These are phyloP conservation scores for Haliclystus octoradiatus DNA, from an alignment of 30 jellyfish, hydroid and myxozoan species.

Conservation along the genomic window DNA sequence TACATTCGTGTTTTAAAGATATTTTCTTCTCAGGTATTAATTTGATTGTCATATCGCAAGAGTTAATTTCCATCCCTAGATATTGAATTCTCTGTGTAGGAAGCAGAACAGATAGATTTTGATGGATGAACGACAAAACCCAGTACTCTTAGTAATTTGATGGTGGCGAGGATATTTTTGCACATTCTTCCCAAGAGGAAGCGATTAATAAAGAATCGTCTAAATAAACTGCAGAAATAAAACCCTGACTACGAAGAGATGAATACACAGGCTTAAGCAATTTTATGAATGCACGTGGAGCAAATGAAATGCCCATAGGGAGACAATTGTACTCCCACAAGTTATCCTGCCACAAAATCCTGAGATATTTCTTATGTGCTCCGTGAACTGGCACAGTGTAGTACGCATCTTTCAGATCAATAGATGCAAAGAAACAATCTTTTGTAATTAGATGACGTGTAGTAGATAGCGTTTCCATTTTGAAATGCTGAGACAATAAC, in stretches of 20 bases:
- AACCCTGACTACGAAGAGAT: not conserved
- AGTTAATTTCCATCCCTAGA: constrained; percentile 12
- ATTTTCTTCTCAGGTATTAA: constrained; percentile 6
- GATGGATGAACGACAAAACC: constrained; percentile 30
- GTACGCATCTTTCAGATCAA: not conserved
- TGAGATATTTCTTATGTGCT: not conserved
- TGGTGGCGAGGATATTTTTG: constrained; percentile 4
- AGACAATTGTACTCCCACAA: not conserved
- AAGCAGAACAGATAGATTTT: constrained; percentile 13
- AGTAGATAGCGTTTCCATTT: not conserved
- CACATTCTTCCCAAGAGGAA: not conserved
- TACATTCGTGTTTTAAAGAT: not conserved
- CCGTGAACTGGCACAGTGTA: not conserved
- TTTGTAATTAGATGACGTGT: not conserved
- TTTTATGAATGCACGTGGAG: not conserved
- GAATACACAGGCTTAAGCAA: not conserved
- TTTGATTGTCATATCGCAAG: constrained; percentile 14
- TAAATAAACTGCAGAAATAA: not conserved
- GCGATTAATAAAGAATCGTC: not conserved
- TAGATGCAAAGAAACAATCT: not conserved
- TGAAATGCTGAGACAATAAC: not conserved
- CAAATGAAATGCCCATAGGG: not conserved
- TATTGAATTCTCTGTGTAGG: constrained; percentile 30
- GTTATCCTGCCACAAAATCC: not conserved
- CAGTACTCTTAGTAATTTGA: constrained; percentile 7